phyloP scores from a whole-genome alignment of 2,888 invertebrate species.

The Caenorhabditis wallacei region DNA sequence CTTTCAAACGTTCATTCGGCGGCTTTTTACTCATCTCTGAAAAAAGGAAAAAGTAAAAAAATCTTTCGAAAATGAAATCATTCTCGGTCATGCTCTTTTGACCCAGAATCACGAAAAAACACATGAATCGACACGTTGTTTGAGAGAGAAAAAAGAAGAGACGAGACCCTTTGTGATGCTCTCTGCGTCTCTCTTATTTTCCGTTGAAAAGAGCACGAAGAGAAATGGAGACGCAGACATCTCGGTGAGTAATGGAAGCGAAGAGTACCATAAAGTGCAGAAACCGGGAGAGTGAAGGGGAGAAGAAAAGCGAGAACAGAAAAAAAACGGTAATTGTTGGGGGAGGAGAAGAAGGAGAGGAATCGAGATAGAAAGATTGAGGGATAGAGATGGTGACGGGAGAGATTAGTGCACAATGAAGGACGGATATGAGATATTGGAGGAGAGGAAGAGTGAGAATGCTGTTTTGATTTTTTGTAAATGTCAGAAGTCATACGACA shows the following conservation, averaged over 20 bases:
- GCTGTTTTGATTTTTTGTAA: too few relatives aligned
- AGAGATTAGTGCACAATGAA: neutral
- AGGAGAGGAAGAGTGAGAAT: too few relatives aligned
- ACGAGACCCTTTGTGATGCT: slow-evolving; percentile 3
- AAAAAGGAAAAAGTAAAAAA: neutral
- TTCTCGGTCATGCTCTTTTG: neutral
- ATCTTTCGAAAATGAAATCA: too few relatives aligned
- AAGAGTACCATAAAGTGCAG: slow-evolving; percentile 16
- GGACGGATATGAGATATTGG: neutral
- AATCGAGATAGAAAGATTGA: too few relatives aligned
- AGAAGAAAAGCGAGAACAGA: neutral
- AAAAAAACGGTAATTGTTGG: neutral
- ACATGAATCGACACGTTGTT: neutral
- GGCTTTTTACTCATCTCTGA: neutral
- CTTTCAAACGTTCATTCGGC: neutral
- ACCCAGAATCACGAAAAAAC: neutral
- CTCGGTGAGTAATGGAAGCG: neutral
- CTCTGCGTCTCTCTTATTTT: slow-evolving; percentile 30
- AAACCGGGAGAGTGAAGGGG: neutral
- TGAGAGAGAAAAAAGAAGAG: neutral
- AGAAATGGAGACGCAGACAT: slow-evolving; percentile 19
- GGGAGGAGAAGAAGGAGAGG: neutral
- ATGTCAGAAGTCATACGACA: too few relatives aligned
- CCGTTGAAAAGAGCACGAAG: neutral
- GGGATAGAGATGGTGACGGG: too few relatives aligned